A percentile compares a stretch with the other conserved stretches of the same genome.
Evolutionary conservation across 1,140 invertebrate genomes (phyloP).

Genomic region (Drepana arcuata): DNA sequence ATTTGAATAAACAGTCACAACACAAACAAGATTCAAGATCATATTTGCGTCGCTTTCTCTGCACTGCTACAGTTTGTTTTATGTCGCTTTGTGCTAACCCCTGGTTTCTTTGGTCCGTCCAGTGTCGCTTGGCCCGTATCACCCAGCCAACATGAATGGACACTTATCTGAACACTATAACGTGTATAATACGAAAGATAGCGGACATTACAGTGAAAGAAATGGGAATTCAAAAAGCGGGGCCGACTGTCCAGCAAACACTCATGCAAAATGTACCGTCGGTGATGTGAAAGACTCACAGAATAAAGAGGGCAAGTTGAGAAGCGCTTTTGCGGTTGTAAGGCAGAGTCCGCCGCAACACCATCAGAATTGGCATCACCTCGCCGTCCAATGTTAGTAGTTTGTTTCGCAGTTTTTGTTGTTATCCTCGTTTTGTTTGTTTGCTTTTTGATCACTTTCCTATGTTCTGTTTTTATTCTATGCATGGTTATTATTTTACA

Average conservation of each 20-base stretch:
- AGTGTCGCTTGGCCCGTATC: constrained; percentile 62
- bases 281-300: constrained; percentile 45
- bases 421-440: constrained; percentile 34
- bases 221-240: constrained; percentile 50
- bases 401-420: constrained; percentile 39
- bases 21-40: constrained; percentile 30
- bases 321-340: constrained; percentile 66
- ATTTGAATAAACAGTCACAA: too few species aligned
- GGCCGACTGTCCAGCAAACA: constrained; percentile 51
- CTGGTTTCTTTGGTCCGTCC: constrained; percentile 43
- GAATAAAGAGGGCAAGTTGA: constrained; percentile 54
- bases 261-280: constrained; percentile 55
- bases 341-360: constrained; percentile 60
- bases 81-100: constrained; percentile 54
- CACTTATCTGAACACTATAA: constrained; percentile 73
- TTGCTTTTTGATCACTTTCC: constrained; percentile 8
- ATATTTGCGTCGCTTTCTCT: constrained; percentile 34
- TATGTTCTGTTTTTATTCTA: constrained; percentile 7
- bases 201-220: constrained; percentile 60
- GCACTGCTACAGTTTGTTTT: constrained; percentile 34
- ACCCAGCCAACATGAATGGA: constrained; percentile 55
- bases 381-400: constrained; percentile 76
- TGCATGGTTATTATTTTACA: too few species aligned
- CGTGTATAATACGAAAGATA: constrained; percentile 71
- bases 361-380: constrained; percentile 75